Evolutionary conservation across 2,888 invertebrate genomes (phyloP).

Genomic region (Phania funesta): DNA sequence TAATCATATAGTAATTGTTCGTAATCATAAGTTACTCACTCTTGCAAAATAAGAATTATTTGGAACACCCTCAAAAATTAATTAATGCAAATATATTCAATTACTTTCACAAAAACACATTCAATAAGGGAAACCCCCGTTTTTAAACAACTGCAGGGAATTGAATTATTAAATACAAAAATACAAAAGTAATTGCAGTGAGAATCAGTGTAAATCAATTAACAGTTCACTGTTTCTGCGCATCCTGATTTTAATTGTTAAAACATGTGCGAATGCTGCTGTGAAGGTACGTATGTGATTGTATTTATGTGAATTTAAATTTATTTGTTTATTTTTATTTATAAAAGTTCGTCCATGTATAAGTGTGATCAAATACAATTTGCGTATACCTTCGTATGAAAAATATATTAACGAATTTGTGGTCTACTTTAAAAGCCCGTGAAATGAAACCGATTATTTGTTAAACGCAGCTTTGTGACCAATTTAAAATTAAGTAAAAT

Average conservation of each 20-base stretch:
- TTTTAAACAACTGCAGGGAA: conserved; percentile 2
- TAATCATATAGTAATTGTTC: no score
- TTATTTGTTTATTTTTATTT: neutral
- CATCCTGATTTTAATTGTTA: conserved; percentile 4
- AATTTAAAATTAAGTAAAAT: conserved; percentile 16
- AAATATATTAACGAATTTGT: conserved; percentile 14
- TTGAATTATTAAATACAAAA: neutral
- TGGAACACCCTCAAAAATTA: no score
- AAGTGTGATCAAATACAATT: neutral
- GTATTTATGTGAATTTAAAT: neutral
- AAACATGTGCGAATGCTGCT: neutral
- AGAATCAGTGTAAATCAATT: conserved; percentile 8
- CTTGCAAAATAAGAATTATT: no score
- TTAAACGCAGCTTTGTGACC: conserved; percentile 5
- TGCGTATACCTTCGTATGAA: neutral
- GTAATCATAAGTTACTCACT: no score
- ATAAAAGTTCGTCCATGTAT: neutral
- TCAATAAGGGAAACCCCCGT: neutral
- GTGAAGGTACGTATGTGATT: neutral
- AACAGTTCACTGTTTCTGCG: conserved; percentile 7
- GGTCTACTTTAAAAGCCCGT: neutral
- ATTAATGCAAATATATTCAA: no score
- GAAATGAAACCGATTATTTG: conserved; percentile 14
- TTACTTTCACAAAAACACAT: neutral
- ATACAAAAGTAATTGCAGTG: neutral